A percentile compares a stretch with the other conserved stretches of the same genome.
These are phyloP conservation scores for Anser cygnoides DNA, from an alignment of 2,113 vertebrate species.

Conservation along the genomic window DNA sequence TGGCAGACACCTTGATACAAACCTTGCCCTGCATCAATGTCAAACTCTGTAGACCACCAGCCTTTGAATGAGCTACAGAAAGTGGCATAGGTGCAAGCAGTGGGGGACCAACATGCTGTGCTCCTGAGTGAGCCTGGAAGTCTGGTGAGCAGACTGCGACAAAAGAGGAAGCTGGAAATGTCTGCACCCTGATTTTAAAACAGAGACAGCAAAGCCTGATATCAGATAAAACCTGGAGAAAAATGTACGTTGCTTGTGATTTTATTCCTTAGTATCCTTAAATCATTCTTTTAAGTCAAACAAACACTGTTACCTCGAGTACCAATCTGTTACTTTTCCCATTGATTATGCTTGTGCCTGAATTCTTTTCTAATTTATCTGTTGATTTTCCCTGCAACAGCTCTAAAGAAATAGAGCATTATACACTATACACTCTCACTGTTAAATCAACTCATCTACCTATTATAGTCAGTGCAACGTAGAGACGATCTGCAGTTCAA, in stretches of 20 bases:
- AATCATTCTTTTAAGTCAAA: not conserved
- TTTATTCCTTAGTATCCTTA: not conserved
- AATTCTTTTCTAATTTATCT: not conserved
- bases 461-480: not conserved
- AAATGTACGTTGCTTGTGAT: fast-evolving
- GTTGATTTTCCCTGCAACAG: not conserved
- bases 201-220: not conserved
- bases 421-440: not conserved
- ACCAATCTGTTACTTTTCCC: not conserved
- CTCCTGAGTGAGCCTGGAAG: not conserved
- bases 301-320: not conserved
- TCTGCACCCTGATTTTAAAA: not conserved
- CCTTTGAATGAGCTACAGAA: not conserved
- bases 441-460: slow-evolving; percentile 2
- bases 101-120: not conserved
- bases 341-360: not conserved
- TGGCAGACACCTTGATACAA: not conserved
- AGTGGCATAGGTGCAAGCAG: not conserved
- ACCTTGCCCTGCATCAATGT: not conserved
- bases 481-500: not conserved
- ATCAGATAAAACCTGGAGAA: not conserved
- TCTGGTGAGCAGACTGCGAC: not conserved
- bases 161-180: not conserved
- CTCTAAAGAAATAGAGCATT: not conserved
- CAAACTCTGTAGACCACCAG: not conserved